These are phyloP conservation scores for Gymnobelideus leadbeateri DNA, from an alignment of 2,113 vertebrate genomes.

Conservation along the genomic window DNA sequence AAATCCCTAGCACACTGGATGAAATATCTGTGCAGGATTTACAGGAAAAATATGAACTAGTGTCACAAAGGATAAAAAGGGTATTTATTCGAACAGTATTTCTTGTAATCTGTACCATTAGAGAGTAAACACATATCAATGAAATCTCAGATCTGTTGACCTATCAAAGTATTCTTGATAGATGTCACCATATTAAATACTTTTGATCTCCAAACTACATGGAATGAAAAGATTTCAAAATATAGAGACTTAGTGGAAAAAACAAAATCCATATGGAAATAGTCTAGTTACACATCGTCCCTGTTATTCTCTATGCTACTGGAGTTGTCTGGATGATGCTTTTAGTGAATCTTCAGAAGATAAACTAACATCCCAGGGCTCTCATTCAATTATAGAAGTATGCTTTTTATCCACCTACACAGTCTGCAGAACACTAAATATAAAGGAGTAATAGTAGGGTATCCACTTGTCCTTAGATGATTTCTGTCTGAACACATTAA, in stretches of 20 bases:
- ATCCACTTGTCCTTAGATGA: not conserved
- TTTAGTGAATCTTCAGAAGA: not conserved
- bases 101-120: not conserved
- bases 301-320: not conserved
- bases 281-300: not conserved
- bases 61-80: not conserved
- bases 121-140: not conserved
- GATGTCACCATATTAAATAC: not conserved
- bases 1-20: not conserved
- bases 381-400: not conserved
- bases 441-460: not conserved
- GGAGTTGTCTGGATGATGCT: not conserved
- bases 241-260: not conserved
- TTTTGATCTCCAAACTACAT: not conserved
- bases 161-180: not conserved
- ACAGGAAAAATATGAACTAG: not conserved
- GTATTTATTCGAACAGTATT: not conserved
- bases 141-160: not conserved
- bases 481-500: not conserved
- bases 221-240: not conserved
- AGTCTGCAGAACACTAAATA: not conserved
- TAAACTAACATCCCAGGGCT: not conserved
- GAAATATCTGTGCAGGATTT: not conserved
- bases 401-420: slow-evolving; percentile 2
- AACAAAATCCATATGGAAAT: not conserved